phyloP scores from a whole-genome alignment of 30 jellyfish, hydroid and myxozoan species.

The Chrysaora quinquecirrha region DNA sequence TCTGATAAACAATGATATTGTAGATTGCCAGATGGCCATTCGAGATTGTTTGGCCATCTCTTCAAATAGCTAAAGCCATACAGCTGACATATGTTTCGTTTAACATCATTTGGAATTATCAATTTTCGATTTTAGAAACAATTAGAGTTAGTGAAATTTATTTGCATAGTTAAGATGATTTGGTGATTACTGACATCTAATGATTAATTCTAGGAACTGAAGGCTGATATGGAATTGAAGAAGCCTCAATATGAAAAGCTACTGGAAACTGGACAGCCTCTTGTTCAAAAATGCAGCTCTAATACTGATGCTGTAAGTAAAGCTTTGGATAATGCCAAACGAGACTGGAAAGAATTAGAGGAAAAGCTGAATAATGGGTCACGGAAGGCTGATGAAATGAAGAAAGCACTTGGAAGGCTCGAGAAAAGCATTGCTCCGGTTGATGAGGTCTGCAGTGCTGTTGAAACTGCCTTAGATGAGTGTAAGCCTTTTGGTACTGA shows the following conservation, averaged over 20 bases:
- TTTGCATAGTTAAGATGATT: too few species aligned
- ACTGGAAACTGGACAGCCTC: slow-evolving; percentile 42
- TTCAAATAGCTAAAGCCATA: too few species aligned
- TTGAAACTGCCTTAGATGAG: slow-evolving; percentile 57
- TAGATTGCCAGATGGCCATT: too few species aligned
- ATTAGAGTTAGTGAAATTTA: too few species aligned
- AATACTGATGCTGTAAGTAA: slow-evolving; percentile 88
- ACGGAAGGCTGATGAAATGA: slow-evolving; percentile 69
- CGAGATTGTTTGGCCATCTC: too few species aligned
- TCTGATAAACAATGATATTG: too few species aligned
- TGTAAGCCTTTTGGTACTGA: slow-evolving; percentile 68
- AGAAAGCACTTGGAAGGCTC: slow-evolving; percentile 38
- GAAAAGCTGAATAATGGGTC: slow-evolving; percentile 48
- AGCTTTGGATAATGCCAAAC: slow-evolving; percentile 42
- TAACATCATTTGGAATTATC: too few species aligned
- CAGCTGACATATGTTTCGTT: too few species aligned
- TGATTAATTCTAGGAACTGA: slow-evolving; percentile 35
- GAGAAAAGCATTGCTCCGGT: slow-evolving; percentile 54
- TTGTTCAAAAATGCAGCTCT: slow-evolving; percentile 63
- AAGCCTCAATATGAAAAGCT: slow-evolving; percentile 68
- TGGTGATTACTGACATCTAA: too few species aligned
- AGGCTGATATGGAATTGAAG: slow-evolving; percentile 48
- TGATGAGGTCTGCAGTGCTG: slow-evolving; percentile 72
- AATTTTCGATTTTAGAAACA: too few species aligned
- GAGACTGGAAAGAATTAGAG: slow-evolving; percentile 68